Evolutionary conservation across 2,113 vertebrate genomes (phyloP).

Genomic region (Leiothrix lutea): DNA sequence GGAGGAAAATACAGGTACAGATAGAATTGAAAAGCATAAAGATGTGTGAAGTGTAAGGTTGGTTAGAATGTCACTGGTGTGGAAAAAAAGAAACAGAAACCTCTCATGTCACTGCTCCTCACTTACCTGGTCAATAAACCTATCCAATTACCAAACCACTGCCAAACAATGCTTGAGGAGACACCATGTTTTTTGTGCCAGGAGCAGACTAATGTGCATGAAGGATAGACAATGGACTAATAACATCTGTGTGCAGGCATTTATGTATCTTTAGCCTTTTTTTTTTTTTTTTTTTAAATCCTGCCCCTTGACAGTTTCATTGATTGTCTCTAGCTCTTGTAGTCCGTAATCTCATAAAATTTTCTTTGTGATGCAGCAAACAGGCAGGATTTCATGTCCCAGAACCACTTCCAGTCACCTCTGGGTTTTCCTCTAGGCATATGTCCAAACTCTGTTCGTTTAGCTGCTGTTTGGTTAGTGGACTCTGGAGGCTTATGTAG

Average conservation of each 20-base stretch:
- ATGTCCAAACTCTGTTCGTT: not conserved
- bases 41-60: not conserved
- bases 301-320: not conserved
- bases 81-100: not conserved
- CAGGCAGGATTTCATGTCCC: not conserved
- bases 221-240: not conserved
- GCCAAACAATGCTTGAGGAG: not conserved
- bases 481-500: not conserved
- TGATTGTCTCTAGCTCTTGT: not conserved
- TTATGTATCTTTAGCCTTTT: fast-evolving
- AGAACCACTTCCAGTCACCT: not conserved
- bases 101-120: not conserved
- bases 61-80: not conserved
- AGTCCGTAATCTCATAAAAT: not conserved
- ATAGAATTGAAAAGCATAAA: not conserved
- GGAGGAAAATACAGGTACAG: not conserved
- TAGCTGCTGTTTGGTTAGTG: not conserved
- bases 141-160: not conserved
- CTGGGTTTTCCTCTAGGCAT: not conserved
- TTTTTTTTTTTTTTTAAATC: not conserved
- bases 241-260: not conserved
- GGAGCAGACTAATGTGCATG: fast-evolving
- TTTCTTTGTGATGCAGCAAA: not conserved
- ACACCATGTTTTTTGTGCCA: not conserved
- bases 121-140: not conserved